These are phyloP conservation scores for Boloria selene DNA, from an alignment of 2,888 invertebrate species.

Conservation along the genomic window DNA sequence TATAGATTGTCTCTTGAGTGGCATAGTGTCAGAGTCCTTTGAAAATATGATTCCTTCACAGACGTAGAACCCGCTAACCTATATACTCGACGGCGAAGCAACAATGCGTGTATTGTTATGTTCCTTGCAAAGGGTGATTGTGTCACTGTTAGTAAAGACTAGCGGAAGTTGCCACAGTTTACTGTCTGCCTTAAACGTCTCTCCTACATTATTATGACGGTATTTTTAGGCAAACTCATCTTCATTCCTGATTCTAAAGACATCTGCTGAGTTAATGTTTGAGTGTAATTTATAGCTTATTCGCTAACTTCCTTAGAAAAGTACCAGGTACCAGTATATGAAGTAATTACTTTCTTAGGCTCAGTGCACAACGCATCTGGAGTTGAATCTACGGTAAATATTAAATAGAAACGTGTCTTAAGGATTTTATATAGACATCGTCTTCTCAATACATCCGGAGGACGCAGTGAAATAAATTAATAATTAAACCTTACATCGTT, in stretches of 20 bases:
- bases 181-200: conserved; percentile 9
- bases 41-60: conserved; percentile 21
- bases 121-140: conserved; percentile 21
- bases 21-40: conserved; percentile 13
- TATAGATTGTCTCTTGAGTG: conserved; percentile 9
- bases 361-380: not conserved
- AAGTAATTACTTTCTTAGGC: not conserved
- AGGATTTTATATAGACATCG: conserved; percentile 22
- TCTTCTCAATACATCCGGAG: conserved; percentile 24
- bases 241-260: too few species aligned
- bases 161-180: conserved; percentile 11
- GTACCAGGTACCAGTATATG: too few species aligned
- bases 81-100: conserved; percentile 14
- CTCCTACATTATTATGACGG: not conserved
- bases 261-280: too few species aligned
- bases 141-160: conserved; percentile 19
- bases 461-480: conserved; percentile 33
- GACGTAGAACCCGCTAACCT: conserved; percentile 17
- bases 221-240: not conserved
- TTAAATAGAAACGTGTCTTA: conserved; percentile 15
- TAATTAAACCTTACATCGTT: conserved; percentile 28
- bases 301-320: too few species aligned
- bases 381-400: conserved; percentile 15
- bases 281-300: too few species aligned
- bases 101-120: conserved; percentile 15